A percentile compares a stretch with the other conserved stretches of the same genome.
Conservation (phyloP, 2,797 vertebrate genomes). For the Mionectes olivaceus region DNA sequence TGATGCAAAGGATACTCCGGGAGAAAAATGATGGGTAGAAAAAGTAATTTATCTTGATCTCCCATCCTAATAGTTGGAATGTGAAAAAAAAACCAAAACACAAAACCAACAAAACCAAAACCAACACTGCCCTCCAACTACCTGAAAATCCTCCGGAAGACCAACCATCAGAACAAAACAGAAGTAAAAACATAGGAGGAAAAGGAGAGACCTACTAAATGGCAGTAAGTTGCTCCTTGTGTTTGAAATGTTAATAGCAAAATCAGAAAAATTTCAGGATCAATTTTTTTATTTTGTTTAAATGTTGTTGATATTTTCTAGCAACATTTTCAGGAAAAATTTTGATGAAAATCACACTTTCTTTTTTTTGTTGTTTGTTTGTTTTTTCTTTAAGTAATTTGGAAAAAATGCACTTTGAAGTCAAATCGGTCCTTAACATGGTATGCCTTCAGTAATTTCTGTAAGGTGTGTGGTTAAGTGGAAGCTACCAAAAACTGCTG, state of each 20-base stretch:
- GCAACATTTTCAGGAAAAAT: not conserved
- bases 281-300: not conserved
- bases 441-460: not conserved
- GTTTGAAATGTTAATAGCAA: not conserved
- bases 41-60: constrained; percentile 51
- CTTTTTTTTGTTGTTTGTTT: too few relatives aligned
- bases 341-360: not conserved
- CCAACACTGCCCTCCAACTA: not conserved
- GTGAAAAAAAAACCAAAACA: not conserved
- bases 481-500: not conserved
- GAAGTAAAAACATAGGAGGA: not conserved
- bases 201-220: not conserved
- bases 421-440: not conserved
- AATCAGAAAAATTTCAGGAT: not conserved
- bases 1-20: constrained; percentile 16
- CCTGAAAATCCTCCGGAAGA: not conserved
- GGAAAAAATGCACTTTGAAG: not conserved
- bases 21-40: constrained; percentile 41
- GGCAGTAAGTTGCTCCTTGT: not conserved
- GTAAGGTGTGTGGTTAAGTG: not conserved
- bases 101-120: not conserved
- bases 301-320: not conserved
- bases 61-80: not conserved
- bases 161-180: not conserved
- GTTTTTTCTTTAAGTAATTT: not conserved